Base-by-base conservation (phyloP, 2,113 vertebrate genomes). In the Forbesichthys agassizii region DNA sequence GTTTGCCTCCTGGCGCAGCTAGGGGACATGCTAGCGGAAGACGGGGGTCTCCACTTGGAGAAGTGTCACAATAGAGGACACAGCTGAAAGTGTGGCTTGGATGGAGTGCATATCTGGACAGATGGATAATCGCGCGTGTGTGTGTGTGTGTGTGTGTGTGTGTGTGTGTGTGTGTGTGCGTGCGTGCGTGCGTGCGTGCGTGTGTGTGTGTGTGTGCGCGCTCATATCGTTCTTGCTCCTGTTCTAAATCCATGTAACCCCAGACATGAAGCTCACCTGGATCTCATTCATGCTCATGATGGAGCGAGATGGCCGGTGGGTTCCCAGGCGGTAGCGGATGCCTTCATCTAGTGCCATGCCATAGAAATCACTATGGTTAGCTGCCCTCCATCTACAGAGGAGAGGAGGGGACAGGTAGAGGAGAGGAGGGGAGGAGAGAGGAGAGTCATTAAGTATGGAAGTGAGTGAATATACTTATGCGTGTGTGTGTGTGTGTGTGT, bases 231-330 rank as follows among this genome's bases (percentile, higher is more conserved):
- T 20, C 20, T 1, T 27, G 27, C 2, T 42, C 7, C 36, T 42
- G 36, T 55, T 2, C 16, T 16, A 55, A 55, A 55, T n/a, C 18
- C 18, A 9, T 33, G 3, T n/a, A 54, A 54, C 33, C 36, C 36
- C 36, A 42, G 7, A 8, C 36, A 42, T 42, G 36, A 42, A 42
- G 36, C 93, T 92, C 88, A 99, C 98, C 59, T 97, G 95, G 58
- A 99, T 93, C 88, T 98, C 95, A 33, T 98, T 98, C 96, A 98
- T 99, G 91, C 92, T 96, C 94, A 96, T 93, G 65, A 98, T 93
- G 0, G 92, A 92, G 68, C 91, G 88, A 54, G 96, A 93, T 0
- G 98, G 98, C 0, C 92, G 91, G 81, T 93, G 90, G 9, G 98
- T 99, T 60, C 98, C 98, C 86, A 99, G 91, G 8, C 98, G 94